A percentile compares a stretch with the other conserved stretches of the same genome.
Evolutionary conservation across 1,140 invertebrate genomes (phyloP).

Genomic region (Drosophila punjabiensis): DNA sequence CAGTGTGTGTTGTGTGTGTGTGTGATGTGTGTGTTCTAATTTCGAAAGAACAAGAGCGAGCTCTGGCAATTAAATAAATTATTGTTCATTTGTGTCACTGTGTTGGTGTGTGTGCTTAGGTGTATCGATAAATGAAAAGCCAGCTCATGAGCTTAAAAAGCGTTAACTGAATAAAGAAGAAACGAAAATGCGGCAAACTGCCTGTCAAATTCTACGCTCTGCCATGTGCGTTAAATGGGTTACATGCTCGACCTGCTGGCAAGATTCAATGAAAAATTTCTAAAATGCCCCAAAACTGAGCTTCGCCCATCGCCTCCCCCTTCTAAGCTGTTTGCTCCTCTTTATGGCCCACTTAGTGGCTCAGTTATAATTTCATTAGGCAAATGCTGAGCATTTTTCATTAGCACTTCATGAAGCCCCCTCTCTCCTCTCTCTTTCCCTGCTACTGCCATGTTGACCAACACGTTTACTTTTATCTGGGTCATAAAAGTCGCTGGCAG

Average conservation of each 20-base stretch:
- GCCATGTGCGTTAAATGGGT: constrained; percentile 73
- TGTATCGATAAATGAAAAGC: constrained; percentile 67
- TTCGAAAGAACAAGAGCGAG: constrained; percentile 60
- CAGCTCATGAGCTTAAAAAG: constrained; percentile 67
- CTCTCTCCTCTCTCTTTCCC: background rate
- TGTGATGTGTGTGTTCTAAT: constrained; percentile 43
- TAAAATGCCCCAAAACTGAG: constrained; percentile 50
- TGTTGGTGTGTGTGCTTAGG: constrained; percentile 46
- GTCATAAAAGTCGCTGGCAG: constrained; percentile 71
- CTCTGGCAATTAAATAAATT: constrained; percentile 82
- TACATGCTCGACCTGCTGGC: constrained; percentile 42
- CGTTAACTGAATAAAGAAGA: constrained; percentile 61
- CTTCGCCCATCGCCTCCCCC: background rate
- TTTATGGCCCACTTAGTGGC: constrained; percentile 72
- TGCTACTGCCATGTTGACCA: constrained; percentile 46
- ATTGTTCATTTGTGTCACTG: constrained; percentile 65
- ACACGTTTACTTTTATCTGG: constrained; percentile 80
- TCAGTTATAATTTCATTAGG: constrained; percentile 80
- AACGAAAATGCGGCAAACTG: constrained; percentile 20
- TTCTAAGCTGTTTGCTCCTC: constrained; percentile 23
- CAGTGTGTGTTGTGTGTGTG: constrained; percentile 4
- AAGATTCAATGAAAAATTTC: constrained; percentile 44
- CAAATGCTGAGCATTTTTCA: constrained; percentile 81
- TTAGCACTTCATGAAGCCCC: constrained; percentile 62
- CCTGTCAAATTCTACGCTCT: constrained; percentile 18